A percentile compares a stretch with the other conserved stretches of the same genome.
Conservation (phyloP, 1,140 invertebrate genomes). For the Camponotus vicinus region DNA sequence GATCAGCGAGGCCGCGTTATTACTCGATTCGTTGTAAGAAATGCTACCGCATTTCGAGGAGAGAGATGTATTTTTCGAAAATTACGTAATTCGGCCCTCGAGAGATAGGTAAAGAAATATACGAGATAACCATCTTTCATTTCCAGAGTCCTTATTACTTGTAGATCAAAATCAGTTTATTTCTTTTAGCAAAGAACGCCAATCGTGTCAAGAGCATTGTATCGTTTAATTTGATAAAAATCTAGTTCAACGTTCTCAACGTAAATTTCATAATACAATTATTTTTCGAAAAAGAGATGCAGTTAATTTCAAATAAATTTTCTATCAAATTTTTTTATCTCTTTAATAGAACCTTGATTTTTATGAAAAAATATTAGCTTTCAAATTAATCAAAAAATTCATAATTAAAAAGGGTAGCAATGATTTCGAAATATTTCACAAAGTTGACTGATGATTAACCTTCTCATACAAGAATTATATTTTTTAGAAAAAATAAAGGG, state of each 20-base stretch:
- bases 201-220: background rate
- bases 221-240: background rate
- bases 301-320: background rate
- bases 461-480: background rate
- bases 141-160: slow-evolving; percentile 6
- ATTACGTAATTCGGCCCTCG: background rate
- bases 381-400: background rate
- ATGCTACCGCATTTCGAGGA: background rate
- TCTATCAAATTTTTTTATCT: no score
- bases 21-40: slow-evolving; percentile 34
- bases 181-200: background rate
- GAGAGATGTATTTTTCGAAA: background rate
- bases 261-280: slow-evolving; percentile 16
- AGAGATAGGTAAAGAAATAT: background rate
- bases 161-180: background rate
- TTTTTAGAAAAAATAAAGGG: background rate
- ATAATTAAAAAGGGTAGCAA: background rate
- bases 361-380: background rate
- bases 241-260: background rate
- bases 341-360: background rate
- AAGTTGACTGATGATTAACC: slow-evolving; percentile 18
- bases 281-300: background rate
- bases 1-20: slow-evolving; percentile 32
- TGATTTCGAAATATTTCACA: slow-evolving; percentile 3
- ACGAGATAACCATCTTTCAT: background rate